These are phyloP conservation scores for Brachypteracias leptosomus DNA, from an alignment of 2,113 vertebrate genomes.

Conservation along the genomic window DNA sequence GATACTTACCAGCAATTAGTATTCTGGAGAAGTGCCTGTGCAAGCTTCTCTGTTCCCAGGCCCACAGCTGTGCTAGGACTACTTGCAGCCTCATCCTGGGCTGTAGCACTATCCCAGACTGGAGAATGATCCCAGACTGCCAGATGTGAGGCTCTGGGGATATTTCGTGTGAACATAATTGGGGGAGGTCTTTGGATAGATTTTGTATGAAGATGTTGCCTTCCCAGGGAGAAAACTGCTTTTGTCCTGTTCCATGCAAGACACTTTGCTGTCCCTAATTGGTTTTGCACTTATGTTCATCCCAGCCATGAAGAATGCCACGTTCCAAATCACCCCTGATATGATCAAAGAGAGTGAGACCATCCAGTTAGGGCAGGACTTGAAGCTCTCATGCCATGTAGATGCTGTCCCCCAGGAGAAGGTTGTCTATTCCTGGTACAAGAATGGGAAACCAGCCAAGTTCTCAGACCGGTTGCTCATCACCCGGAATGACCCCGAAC, in stretches of 20 bases:
- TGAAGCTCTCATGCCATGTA: constrained; percentile 96
- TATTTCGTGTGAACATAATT: not conserved
- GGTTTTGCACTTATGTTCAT: not conserved
- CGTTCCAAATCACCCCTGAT: constrained; percentile 97
- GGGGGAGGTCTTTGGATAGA: not conserved
- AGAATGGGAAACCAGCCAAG: constrained; percentile 85
- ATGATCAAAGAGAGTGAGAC: constrained; percentile 97
- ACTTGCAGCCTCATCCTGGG: not conserved
- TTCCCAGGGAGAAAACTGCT: not conserved
- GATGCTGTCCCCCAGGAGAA: constrained; percentile 98
- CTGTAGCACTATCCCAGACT: not conserved
- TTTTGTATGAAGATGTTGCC: not conserved
- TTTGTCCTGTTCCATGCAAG: not conserved
- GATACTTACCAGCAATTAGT: not conserved
- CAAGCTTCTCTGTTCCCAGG: not conserved
- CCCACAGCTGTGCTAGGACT: not conserved
- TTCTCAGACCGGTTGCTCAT: constrained; percentile 88
- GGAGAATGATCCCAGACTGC: not conserved
- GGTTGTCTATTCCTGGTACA: constrained; percentile 96
- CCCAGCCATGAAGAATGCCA: constrained; percentile 91
- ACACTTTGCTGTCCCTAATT: not conserved
- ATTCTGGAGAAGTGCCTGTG: not conserved
- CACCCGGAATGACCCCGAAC: constrained; percentile 91
- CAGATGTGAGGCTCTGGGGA: not conserved
- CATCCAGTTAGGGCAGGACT: constrained; percentile 95